Evolutionary conservation across 2,888 invertebrate species (phyloP), one percentile per base, ranked within the genome.

Genomic region (Bibio marci): DNA sequence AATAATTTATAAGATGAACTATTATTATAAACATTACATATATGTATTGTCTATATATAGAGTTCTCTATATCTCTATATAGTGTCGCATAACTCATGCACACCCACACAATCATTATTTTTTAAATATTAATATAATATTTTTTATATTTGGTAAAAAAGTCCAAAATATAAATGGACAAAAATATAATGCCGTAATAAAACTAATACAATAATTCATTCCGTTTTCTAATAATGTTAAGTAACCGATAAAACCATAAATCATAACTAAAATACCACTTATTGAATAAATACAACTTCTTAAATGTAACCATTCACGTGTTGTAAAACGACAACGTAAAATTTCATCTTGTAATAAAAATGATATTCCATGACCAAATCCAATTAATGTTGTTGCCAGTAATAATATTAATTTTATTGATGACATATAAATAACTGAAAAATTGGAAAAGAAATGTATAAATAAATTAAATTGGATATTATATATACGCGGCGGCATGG

Each of bases 201-300:
- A 32, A 32, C 32, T 32, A 4, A 32, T 32, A 17, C 32, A 32
- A 14, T 32, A 17, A 32, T 14, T 17, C 12, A 32, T 11, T 14
- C 32, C 32, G 14, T 15, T 32, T 10, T 15, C 32, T 17, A 32
- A 11, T 10, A 32, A 10, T 32, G 32, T 32, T 17, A 32, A 14
- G 10, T 17, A 14, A 14, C 32, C 17, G 10, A 37, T 35, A 28
- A 41, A 11, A 17, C 35, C 38, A 38, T 38, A 41, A 38, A 41
- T 19, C 11, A 41, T 19, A 12, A 41, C 38, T 25, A 41, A 12
- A n/a, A 41, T 28, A 13, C 41, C 41, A 35, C 41, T 41, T n/a
- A 41, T 33, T 19, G 37, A 35, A 34, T 41, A 41, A 35, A 41
- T 41, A 15, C 38, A 34, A 11, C 35, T 37, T 15, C 32, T 35